Evolutionary conservation across 2,797 vertebrate species (phyloP).

Genomic region (Hypotaenidia philippensis): DNA sequence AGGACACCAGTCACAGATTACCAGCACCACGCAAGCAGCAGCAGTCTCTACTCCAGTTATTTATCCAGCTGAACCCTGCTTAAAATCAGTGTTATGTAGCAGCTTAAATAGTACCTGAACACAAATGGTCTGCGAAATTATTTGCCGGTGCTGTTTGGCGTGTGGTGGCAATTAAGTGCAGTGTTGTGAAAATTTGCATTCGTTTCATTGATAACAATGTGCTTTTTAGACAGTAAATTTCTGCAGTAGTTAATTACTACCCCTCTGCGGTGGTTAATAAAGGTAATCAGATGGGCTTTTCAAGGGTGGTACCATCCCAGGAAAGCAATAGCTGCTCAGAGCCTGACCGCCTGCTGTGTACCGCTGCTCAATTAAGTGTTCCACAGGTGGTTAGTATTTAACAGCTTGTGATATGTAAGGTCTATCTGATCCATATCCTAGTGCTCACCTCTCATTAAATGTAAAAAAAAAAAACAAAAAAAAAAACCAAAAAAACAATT

Average conservation of each 20-base stretch:
- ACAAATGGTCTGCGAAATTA: background rate
- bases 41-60: background rate
- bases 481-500: too few relatives aligned
- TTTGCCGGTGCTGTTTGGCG: background rate
- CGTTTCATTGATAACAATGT: conserved; percentile 32
- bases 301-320: background rate
- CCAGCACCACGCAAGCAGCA: background rate
- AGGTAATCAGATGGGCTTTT: conserved; percentile 55
- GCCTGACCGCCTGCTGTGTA: background rate
- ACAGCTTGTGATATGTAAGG: conserved; percentile 33
- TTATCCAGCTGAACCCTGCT: background rate
- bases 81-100: background rate
- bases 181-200: conserved; percentile 12
- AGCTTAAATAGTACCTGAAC: background rate
- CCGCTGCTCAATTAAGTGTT: conserved; percentile 57
- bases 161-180: conserved; percentile 14
- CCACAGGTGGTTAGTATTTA: conserved; percentile 43
- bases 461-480: background rate
- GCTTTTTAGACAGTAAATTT: conserved; percentile 37
- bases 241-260: conserved; percentile 46
- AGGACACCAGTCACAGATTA: background rate
- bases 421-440: background rate
- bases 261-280: conserved; percentile 49
- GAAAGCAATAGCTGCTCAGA: background rate
- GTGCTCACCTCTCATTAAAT: background rate